Evolutionary conservation across 2,797 vertebrate species (phyloP).

Genomic region (Hippopotamyrus pictus): DNA sequence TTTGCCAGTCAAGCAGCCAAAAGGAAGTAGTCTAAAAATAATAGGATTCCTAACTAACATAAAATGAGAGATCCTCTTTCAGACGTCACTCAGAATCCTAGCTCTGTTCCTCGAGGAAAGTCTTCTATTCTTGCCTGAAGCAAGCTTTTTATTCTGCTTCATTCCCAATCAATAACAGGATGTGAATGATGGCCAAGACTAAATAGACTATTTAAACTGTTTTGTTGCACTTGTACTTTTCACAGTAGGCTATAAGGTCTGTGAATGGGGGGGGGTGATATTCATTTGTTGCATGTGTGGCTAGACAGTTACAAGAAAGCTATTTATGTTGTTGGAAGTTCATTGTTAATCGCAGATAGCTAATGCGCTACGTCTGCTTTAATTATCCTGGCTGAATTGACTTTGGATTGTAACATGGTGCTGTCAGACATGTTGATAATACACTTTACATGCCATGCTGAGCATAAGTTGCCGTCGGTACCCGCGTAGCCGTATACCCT

Average conservation of each 20-base stretch:
- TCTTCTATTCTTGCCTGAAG: background rate
- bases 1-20: background rate
- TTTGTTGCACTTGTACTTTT: background rate
- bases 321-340: background rate
- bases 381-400: background rate
- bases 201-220: slow-evolving; percentile 1
- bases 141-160: background rate
- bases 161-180: background rate
- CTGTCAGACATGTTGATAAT: background rate
- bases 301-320: background rate
- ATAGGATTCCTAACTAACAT: background rate
- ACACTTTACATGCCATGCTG: background rate
- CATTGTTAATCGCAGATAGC: background rate
- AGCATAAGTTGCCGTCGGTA: background rate
- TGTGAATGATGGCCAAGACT: background rate
- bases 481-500: background rate
- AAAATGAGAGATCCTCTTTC: background rate
- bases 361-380: background rate
- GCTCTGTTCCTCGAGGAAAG: background rate
- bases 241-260: background rate
- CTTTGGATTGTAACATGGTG: background rate
- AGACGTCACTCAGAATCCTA: background rate
- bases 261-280: no score
- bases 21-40: background rate
- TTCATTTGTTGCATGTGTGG: background rate